These are phyloP conservation scores for Drepanosiphum platanoidis DNA, from an alignment of 2,888 invertebrate genomes.

Conservation along the genomic window DNA sequence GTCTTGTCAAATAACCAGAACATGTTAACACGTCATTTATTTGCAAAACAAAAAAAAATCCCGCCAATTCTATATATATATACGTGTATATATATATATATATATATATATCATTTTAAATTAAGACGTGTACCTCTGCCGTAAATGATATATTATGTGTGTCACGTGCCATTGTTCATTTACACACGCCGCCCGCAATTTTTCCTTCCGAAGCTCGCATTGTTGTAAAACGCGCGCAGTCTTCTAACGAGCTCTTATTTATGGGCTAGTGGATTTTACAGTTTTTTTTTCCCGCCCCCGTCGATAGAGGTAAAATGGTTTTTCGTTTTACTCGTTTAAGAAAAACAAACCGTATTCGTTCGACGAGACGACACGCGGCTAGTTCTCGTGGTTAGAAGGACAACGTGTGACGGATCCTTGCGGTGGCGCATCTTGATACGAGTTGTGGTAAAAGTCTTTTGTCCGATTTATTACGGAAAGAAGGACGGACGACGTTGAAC, in stretches of 20 bases:
- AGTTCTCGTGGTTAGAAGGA: background rate
- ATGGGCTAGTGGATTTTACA: slow-evolving; percentile 40
- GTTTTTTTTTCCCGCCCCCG: background rate
- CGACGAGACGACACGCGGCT: background rate
- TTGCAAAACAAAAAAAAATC: background rate
- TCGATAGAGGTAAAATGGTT: background rate
- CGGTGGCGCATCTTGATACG: background rate
- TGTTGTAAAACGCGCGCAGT: slow-evolving; percentile 5
- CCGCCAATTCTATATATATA: background rate
- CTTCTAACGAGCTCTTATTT: slow-evolving; percentile 46
- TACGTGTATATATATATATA: slow-evolving; percentile 2
- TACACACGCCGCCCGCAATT: slow-evolving; percentile 24
- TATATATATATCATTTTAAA: slow-evolving; percentile 38
- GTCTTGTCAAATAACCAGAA: background rate
- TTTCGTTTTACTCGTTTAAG: background rate
- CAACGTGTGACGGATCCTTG: background rate
- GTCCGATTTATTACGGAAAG: background rate
- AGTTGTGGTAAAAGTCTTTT: background rate
- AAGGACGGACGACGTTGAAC: background rate
- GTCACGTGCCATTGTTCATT: slow-evolving; percentile 58
- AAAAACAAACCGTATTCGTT: background rate
- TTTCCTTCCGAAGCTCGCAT: slow-evolving; percentile 14
- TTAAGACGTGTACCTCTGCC: slow-evolving; percentile 23
- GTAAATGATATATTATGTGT: slow-evolving; percentile 37
- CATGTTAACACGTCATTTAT: slow-evolving; percentile 4